These are phyloP conservation scores for Aix galericulata DNA, from an alignment of 2,113 vertebrate genomes.

Conservation along the genomic window DNA sequence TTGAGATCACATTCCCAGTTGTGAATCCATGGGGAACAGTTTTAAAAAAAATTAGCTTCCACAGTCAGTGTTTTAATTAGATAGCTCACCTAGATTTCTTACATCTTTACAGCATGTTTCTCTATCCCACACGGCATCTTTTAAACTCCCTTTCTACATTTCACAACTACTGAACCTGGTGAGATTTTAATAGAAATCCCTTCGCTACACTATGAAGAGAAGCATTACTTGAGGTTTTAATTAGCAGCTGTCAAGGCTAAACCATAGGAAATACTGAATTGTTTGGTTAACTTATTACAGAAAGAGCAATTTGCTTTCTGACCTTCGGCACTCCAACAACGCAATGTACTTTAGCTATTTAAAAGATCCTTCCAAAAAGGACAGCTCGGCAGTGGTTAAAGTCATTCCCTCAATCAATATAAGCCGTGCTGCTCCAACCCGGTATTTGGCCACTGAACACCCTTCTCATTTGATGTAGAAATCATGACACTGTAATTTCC, in stretches of 20 bases:
- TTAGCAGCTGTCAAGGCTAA: conserved; percentile 7
- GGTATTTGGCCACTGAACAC: not conserved
- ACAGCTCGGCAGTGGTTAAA: not conserved
- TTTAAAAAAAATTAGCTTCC: not conserved
- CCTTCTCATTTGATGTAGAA: not conserved
- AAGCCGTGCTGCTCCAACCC: not conserved
- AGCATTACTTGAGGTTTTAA: conserved; percentile 39
- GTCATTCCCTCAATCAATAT: not conserved
- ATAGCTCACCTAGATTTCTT: conserved; percentile 27
- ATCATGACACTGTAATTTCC: not conserved
- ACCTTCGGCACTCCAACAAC: not conserved
- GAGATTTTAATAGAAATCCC: conserved; percentile 64
- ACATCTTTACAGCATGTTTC: not conserved
- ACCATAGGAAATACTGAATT: not conserved
- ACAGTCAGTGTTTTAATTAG: conserved; percentile 53
- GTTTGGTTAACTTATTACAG: not conserved
- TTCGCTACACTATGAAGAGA: not conserved
- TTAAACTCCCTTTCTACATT: conserved; percentile 4
- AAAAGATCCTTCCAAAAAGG: not conserved
- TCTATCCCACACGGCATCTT: not conserved
- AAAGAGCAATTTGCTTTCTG: not conserved
- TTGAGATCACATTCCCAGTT: not conserved
- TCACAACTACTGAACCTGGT: conserved; percentile 46
- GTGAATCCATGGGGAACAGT: conserved; percentile 14
- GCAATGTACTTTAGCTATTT: not conserved